A percentile compares a stretch with the other conserved stretches of the same genome.
Evolutionary conservation across 1,140 invertebrate species (phyloP).

Genomic region (Condylostylus longicornis): DNA sequence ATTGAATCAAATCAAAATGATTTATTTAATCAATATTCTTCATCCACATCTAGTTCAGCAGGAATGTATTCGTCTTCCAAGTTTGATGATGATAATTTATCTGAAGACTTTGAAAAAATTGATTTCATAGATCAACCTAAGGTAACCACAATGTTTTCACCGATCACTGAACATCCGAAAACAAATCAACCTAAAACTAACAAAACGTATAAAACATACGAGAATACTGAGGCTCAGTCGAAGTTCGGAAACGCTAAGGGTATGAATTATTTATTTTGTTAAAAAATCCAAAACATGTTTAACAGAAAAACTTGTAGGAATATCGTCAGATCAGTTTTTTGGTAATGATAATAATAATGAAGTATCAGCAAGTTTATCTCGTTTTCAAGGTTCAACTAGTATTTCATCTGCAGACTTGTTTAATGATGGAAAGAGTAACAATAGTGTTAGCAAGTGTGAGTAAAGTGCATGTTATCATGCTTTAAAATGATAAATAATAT

Average conservation of each 20-base stretch:
- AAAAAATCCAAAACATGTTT: too few relatives aligned
- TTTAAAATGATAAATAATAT: background rate
- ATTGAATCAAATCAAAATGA: slow-evolving; percentile 1
- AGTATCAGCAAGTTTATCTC: slow-evolving; percentile 25
- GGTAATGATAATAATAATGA: slow-evolving; percentile 43
- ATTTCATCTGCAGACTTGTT: slow-evolving; percentile 96
- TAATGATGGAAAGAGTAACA: slow-evolving; percentile 40
- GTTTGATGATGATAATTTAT: too few relatives aligned
- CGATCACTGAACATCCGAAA: background rate
- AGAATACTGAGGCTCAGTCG: slow-evolving; percentile 56
- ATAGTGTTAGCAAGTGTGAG: slow-evolving; percentile 13
- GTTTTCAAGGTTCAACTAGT: slow-evolving; percentile 78
- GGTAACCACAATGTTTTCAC: too few relatives aligned
- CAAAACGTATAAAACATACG: slow-evolving; percentile 3
- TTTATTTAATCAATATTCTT: slow-evolving; percentile 33
- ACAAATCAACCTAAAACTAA: background rate
- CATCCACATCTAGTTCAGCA: slow-evolving; percentile 20
- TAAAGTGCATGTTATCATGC: background rate
- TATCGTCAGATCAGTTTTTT: slow-evolving; percentile 94
- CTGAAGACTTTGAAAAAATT: slow-evolving; percentile 5
- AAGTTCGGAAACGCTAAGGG: slow-evolving; percentile 96
- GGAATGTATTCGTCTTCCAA: too few relatives aligned
- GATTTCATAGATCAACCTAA: background rate
- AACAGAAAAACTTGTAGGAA: too few relatives aligned
- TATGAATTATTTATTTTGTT: too few relatives aligned